phyloP scores from a whole-genome alignment of 2,113 vertebrate species.

The Apus apus region DNA sequence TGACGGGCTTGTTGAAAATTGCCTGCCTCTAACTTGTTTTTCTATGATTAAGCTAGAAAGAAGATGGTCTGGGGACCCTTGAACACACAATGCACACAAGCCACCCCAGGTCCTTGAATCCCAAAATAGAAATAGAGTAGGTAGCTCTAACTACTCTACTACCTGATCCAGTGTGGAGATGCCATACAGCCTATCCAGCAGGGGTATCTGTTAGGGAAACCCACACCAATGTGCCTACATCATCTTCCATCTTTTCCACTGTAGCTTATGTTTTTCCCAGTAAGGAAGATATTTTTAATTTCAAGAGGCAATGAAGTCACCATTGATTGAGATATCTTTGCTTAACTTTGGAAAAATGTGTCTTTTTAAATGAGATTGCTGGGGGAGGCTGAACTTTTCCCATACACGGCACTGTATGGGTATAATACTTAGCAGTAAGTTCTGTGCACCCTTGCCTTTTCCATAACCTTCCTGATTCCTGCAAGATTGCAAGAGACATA shows the following conservation, averaged over 20 bases:
- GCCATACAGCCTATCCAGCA: neutral
- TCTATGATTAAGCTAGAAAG: neutral
- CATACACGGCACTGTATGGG: neutral
- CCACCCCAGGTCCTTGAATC: neutral
- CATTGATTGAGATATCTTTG: fast-evolving
- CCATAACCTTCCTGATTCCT: neutral
- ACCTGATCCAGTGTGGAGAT: neutral
- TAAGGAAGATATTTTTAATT: neutral
- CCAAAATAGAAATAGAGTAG: too few species aligned
- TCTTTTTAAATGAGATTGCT: neutral
- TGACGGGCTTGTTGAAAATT: neutral
- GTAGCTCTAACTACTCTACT: too few species aligned
- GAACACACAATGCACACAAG: fast-evolving
- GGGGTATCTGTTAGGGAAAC: neutral
- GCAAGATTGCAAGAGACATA: neutral
- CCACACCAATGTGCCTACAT: fast-evolving
- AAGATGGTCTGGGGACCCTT: neutral
- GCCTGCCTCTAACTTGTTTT: neutral
- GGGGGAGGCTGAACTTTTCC: neutral
- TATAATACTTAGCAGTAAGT: neutral
- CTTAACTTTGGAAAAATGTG: neutral
- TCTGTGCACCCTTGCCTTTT: neutral
- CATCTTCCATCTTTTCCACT: neutral
- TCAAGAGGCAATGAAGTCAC: neutral
- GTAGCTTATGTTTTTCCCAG: neutral